Evolutionary conservation across 2,797 vertebrate genomes (phyloP), one percentile per base, ranked within the genome.

Genomic region (Eptatretus atami): DNA sequence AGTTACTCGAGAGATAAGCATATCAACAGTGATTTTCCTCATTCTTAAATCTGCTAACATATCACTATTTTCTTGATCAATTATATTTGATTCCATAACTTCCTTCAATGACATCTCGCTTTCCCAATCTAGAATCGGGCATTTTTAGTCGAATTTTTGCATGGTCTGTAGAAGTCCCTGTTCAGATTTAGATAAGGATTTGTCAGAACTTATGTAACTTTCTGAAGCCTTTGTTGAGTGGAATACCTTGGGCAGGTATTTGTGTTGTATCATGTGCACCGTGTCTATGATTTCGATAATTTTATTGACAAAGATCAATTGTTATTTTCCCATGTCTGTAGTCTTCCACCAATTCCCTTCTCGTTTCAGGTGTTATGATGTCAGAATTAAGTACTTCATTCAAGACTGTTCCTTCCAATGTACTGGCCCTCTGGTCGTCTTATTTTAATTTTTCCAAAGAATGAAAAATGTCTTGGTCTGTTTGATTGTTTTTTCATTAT

Each of bases 301-400:
- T 44, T 44, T 44, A 44, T 44, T 44, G 31, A 54, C 2, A 10
- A 66, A n/a, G 1, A 24, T 70, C 73, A 13, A 70, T 67, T 0
- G 64, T 73, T 66, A 78, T 69, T 13, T 66, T 53, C 24, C 69
- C 65, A 1, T 65, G 71, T 1, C 0, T 67, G 69, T 69, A 76
- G 9, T 71, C 60, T 53, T 72, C 73, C 66, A 86, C 76, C 11
- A 82, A 72, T 54, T 81, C 75, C 68, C 78, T 73, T 63, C 80
- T 72, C 69, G 72, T 77, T 13, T 76, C 72, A 64, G 81, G 78
- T 0, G 73, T 65, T 64, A 82, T 66, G 71, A 78, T 80, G 13
- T 77, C 66, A 11, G 81, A 83, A 73, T 76, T 79, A 15, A 92
- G 77, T 9, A 86, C 73, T 63, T 84, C 83, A 84, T 84, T 87